These are phyloP conservation scores for Mungos mungo DNA, from an alignment of 2,113 vertebrate species.

Conservation along the genomic window DNA sequence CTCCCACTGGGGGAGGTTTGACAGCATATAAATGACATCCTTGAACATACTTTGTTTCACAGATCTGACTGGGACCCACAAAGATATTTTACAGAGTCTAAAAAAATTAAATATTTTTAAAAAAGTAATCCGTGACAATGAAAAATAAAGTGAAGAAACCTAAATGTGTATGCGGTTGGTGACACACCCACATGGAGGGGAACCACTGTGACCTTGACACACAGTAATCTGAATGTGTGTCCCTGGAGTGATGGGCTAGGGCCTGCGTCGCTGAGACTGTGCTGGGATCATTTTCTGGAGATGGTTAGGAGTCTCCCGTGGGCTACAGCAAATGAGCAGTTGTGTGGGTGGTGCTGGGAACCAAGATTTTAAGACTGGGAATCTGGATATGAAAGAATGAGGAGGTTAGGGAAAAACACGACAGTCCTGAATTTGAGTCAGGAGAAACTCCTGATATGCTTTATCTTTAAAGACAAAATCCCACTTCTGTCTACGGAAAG, in stretches of 20 bases:
- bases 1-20: background rate
- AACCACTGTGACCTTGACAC: background rate
- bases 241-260: too few species aligned
- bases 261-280: fast-evolving
- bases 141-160: background rate
- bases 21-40: background rate
- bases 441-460: background rate
- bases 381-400: background rate
- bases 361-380: background rate
- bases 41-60: background rate
- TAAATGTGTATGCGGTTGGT: background rate
- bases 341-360: background rate
- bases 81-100: background rate
- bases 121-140: background rate
- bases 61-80: background rate
- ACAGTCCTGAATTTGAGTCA: background rate
- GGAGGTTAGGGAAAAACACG: background rate
- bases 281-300: background rate
- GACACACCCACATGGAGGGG: background rate
- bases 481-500: background rate
- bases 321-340: background rate
- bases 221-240: background rate
- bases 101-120: background rate
- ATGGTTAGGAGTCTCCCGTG: background rate
- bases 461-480: background rate